phyloP scores from a whole-genome alignment of 2,113 vertebrate species.

The Brachionichthys hirsutus region DNA sequence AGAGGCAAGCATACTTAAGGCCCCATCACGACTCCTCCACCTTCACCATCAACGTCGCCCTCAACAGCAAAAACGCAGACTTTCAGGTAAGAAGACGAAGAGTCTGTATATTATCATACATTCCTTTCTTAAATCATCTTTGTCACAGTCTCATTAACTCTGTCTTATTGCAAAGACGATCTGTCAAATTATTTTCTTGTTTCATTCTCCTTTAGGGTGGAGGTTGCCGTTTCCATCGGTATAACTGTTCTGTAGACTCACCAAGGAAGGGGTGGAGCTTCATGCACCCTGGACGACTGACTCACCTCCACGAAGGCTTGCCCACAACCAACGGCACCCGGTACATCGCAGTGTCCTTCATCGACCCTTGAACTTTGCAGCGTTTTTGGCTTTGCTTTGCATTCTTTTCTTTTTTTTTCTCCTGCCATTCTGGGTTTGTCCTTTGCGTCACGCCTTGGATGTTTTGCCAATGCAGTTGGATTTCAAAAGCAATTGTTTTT shows the following conservation, averaged over 20 bases:
- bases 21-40: slow-evolving; percentile 98
- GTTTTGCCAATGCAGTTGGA: slow-evolving; percentile 22
- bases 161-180: neutral
- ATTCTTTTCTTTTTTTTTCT: slow-evolving; percentile 8
- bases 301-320: slow-evolving; percentile 96
- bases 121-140: neutral
- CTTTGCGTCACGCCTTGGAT: slow-evolving; percentile 8
- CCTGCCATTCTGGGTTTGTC: slow-evolving; percentile 5
- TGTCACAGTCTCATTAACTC: neutral
- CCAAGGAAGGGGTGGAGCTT: slow-evolving; percentile 98
- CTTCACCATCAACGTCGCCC: slow-evolving; percentile 96
- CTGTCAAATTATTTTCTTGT: neutral
- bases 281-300: slow-evolving; percentile 97
- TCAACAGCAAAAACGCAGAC: slow-evolving; percentile 91
- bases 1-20: slow-evolving; percentile 85
- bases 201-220: slow-evolving; percentile 81
- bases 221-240: slow-evolving; percentile 94
- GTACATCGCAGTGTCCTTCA: slow-evolving; percentile 97
- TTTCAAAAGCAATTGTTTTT: slow-evolving; percentile 23
- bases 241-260: slow-evolving; percentile 94
- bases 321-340: slow-evolving; percentile 93
- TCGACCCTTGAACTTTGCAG: slow-evolving; percentile 84
- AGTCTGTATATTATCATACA: neutral
- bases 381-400: slow-evolving; percentile 23
- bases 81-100: slow-evolving; percentile 79